phyloP scores from a whole-genome alignment of 2,113 vertebrate genomes.

The Hippocampus zosterae region DNA sequence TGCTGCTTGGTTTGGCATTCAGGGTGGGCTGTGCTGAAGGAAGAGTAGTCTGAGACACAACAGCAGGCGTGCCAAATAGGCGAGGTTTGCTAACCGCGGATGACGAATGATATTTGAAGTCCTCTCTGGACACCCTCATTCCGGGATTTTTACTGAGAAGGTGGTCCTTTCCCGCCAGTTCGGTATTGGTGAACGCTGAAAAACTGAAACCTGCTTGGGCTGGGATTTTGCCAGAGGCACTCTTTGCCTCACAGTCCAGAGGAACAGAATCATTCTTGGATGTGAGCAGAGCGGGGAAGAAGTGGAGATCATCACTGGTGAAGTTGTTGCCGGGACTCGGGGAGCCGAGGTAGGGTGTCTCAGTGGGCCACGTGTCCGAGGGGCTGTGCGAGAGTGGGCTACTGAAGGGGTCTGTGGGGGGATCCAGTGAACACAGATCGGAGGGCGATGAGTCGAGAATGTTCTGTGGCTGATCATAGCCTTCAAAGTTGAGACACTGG shows the following conservation, averaged over 20 bases:
- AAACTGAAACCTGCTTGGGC: constrained; percentile 47
- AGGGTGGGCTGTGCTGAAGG: constrained; percentile 23
- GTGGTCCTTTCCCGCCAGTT: constrained; percentile 49
- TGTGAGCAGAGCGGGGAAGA: constrained; percentile 65
- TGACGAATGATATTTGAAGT: constrained; percentile 36
- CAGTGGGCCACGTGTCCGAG: constrained; percentile 68
- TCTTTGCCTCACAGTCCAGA: constrained; percentile 49
- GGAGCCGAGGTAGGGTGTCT: constrained; percentile 73
- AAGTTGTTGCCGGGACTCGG: constrained; percentile 74
- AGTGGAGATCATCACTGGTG: constrained; percentile 64
- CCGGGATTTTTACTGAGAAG: constrained; percentile 42
- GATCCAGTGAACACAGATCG: constrained; percentile 70
- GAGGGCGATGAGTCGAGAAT: constrained; percentile 68
- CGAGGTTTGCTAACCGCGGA: constrained; percentile 46
- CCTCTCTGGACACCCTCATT: constrained; percentile 53
- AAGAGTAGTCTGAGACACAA: constrained; percentile 44
- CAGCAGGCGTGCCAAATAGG: constrained; percentile 33
- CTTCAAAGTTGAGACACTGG: constrained; percentile 74
- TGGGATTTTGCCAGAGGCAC: constrained; percentile 49
- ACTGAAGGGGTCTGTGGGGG: constrained; percentile 71
- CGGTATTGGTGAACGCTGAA: constrained; percentile 32
- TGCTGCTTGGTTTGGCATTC: constrained; percentile 39
- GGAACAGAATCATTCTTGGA: constrained; percentile 59
- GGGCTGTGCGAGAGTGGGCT: constrained; percentile 76
- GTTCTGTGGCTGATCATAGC: constrained; percentile 71